Evolutionary conservation across 2,797 vertebrate genomes (phyloP).

Genomic region (Etheostoma perlongum): DNA sequence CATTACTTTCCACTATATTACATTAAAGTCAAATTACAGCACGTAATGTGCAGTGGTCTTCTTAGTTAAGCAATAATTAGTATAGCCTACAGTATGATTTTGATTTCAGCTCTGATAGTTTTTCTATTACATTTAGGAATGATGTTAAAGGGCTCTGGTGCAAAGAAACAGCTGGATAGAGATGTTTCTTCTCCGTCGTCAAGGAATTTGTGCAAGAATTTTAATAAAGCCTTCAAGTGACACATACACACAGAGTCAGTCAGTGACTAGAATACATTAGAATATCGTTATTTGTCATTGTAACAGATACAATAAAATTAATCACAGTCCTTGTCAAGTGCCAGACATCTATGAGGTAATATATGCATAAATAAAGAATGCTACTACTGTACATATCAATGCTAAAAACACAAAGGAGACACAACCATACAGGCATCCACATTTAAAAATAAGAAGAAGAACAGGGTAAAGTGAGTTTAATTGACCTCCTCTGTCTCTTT

Average conservation of each 20-base stretch:
- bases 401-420: too few species aligned
- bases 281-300: too few species aligned
- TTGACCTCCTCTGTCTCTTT: neutral
- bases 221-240: slow-evolving; percentile 43
- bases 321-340: too few species aligned
- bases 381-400: too few species aligned
- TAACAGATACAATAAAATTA: too few species aligned
- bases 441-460: too few species aligned
- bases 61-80: neutral
- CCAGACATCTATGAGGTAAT: too few species aligned
- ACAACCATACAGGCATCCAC: too few species aligned
- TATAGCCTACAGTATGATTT: neutral
- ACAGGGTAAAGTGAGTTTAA: neutral
- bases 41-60: neutral
- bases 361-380: too few species aligned
- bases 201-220: slow-evolving; percentile 32
- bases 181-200: slow-evolving; percentile 42
- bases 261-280: neutral
- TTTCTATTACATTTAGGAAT: neutral
- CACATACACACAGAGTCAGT: slow-evolving; percentile 10
- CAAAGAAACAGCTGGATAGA: slow-evolving; percentile 34
- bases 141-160: neutral
- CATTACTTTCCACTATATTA: neutral
- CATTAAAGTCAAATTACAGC: neutral
- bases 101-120: neutral